A percentile compares a stretch with the other conserved stretches of the same genome.
These are phyloP conservation scores for Parambassis ranga DNA, from an alignment of 2,797 vertebrate species.

Conservation along the genomic window DNA sequence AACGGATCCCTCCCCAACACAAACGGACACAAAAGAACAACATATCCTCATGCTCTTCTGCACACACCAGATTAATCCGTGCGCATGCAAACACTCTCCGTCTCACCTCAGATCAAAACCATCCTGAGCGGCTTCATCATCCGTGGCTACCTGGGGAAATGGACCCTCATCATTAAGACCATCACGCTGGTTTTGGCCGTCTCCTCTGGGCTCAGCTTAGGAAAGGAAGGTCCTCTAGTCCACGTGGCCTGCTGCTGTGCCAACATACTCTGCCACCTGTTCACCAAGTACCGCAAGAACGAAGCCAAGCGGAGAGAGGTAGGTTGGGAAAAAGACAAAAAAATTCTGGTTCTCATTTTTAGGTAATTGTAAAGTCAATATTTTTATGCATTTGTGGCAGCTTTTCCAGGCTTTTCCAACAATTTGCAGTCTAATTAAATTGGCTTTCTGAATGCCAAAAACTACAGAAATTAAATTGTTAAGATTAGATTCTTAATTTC, in stretches of 20 bases:
- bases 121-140: constrained; percentile 98
- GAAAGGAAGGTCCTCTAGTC: constrained; percentile 95
- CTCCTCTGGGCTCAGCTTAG: constrained; percentile 92
- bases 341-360: too few relatives aligned
- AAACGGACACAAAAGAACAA: not conserved
- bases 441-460: too few relatives aligned
- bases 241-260: constrained; percentile 98
- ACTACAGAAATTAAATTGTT: too few relatives aligned
- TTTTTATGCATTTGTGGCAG: too few relatives aligned
- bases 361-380: too few relatives aligned
- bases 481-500: too few relatives aligned
- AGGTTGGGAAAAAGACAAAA: too few relatives aligned
- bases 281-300: constrained; percentile 96
- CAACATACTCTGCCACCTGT: constrained; percentile 94
- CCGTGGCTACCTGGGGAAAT: constrained; percentile 96
- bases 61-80: not conserved
- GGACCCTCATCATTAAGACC: constrained; percentile 96
- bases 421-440: too few relatives aligned
- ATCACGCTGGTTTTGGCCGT: constrained; percentile 94
- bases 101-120: constrained; percentile 89
- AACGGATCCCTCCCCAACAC: not conserved
- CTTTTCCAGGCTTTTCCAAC: too few relatives aligned
- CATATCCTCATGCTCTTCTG: not conserved
- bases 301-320: constrained; percentile 97
- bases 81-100: not conserved